Evolutionary conservation across 2,113 vertebrate species (phyloP).

Genomic region (Rousettus leschenaultii): DNA sequence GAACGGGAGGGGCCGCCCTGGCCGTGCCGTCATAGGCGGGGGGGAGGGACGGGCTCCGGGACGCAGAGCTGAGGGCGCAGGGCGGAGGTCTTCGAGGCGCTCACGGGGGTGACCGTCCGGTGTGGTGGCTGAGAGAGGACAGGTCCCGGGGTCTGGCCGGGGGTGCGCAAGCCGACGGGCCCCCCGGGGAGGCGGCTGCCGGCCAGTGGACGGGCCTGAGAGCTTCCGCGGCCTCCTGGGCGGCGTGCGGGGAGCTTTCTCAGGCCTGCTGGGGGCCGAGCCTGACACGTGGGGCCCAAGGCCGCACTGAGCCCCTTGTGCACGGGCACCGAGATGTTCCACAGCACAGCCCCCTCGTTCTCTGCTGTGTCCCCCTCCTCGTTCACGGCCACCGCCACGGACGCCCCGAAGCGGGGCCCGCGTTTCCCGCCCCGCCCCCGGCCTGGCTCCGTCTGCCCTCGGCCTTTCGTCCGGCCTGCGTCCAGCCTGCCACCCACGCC

Average conservation of each 20-base stretch:
- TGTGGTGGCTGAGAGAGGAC: rapidly evolving
- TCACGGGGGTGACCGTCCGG: rapidly evolving
- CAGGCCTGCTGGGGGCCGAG: rapidly evolving
- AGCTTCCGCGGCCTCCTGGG: rapidly evolving
- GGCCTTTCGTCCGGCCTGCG: background rate
- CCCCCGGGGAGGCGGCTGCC: rapidly evolving
- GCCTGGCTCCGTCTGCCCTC: background rate
- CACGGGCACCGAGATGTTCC: background rate
- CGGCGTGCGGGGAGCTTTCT: rapidly evolving
- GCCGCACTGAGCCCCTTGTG: background rate
- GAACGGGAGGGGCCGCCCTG: rapidly evolving
- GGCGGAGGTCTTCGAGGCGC: rapidly evolving
- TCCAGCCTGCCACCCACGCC: background rate
- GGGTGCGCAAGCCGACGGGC: rapidly evolving
- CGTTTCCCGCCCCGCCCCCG: rapidly evolving
- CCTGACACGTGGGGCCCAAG: too few species aligned
- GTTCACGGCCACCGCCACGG: rapidly evolving
- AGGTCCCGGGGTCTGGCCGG: background rate
- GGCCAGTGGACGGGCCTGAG: background rate
- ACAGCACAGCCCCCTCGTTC: background rate
- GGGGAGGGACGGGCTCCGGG: background rate
- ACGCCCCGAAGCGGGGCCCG: background rate
- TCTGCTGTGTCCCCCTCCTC: background rate
- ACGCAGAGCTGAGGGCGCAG: background rate
- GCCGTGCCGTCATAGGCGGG: too few species aligned